These are phyloP conservation scores for Philotrypesis tridentata DNA, from an alignment of 1,140 invertebrate species.

Conservation along the genomic window DNA sequence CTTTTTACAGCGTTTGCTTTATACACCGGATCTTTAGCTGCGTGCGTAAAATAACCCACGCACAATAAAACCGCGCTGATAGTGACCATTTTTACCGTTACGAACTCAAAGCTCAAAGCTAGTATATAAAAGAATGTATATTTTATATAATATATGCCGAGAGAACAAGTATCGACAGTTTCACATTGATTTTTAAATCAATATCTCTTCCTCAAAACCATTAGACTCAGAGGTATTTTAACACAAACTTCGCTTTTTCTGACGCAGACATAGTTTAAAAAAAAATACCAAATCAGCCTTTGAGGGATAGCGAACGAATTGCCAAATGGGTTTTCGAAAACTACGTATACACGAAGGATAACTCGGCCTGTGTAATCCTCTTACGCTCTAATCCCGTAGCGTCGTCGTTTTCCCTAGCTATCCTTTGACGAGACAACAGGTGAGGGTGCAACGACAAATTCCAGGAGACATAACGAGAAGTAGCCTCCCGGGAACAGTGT, in stretches of 20 bases:
- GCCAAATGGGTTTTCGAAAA: constrained; percentile 30
- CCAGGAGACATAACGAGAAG: background rate
- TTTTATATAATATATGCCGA: too few relatives aligned
- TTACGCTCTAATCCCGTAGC: constrained; percentile 2
- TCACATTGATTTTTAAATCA: background rate
- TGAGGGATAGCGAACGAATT: too few relatives aligned
- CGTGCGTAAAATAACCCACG: background rate
- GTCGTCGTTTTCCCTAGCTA: background rate
- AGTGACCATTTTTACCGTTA: background rate
- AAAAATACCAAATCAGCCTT: background rate
- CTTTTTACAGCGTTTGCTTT: background rate
- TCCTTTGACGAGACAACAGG: constrained; percentile 13
- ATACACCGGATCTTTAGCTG: background rate
- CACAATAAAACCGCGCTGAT: background rate
- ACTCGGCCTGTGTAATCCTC: background rate
- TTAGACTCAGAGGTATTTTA: background rate
- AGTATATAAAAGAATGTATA: too few relatives aligned
- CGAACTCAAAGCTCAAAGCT: background rate
- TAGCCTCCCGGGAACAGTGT: background rate
- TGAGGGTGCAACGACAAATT: background rate
- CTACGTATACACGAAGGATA: constrained; percentile 1
- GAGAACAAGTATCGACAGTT: background rate
- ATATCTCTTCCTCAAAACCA: too few relatives aligned
- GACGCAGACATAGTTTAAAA: too few relatives aligned
- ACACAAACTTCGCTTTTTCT: background rate